A percentile compares a stretch with the other conserved stretches of the same genome.
phyloP scores from a whole-genome alignment of 2,888 invertebrate genomes.

The Conomelus anceps region DNA sequence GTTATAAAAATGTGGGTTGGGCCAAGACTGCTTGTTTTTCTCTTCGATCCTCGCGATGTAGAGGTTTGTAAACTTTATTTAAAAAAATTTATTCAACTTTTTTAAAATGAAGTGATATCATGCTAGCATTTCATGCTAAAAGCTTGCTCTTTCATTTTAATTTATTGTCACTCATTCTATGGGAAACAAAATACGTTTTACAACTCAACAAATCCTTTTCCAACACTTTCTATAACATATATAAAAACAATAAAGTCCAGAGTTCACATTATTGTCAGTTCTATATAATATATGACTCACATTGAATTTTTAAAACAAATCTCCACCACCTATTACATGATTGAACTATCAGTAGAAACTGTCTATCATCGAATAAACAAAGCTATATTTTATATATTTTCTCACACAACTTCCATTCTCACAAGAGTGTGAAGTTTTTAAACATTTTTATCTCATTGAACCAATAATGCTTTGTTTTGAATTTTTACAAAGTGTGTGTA shows the following conservation, averaged over 20 bases:
- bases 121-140: no score
- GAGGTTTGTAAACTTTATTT: conserved; percentile 37
- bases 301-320: not conserved
- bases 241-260: not conserved
- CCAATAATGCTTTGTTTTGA: no score
- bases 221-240: no score
- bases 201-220: no score
- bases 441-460: no score
- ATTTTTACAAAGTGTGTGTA: no score
- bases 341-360: no score
- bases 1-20: conserved; percentile 37
- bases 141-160: no score
- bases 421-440: not conserved
- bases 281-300: not conserved
- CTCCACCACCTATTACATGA: not conserved
- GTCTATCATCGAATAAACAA: not conserved
- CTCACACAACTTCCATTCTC: not conserved
- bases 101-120: no score
- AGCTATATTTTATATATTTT: not conserved
- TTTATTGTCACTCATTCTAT: no score
- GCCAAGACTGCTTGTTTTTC: conserved; percentile 38
- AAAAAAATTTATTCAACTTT: no score
- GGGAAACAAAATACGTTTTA: no score
- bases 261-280: not conserved
- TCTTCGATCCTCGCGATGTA: conserved; percentile 38